Base-by-base conservation (phyloP, 1,140 invertebrate species). In the Contarinia nasturtii region DNA sequence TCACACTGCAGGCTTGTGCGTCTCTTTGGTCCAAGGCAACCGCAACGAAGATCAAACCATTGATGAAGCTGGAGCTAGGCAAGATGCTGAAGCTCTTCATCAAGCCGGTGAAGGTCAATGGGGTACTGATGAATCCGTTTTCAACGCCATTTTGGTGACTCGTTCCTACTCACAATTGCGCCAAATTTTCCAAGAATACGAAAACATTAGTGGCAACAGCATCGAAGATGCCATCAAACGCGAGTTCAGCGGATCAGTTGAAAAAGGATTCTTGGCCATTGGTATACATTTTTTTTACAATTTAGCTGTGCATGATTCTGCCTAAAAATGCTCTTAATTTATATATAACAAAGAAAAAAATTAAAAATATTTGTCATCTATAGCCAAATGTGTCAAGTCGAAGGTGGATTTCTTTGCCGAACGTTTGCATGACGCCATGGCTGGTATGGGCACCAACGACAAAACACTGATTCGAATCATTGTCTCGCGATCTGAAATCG, bases 381-480 rank as follows among this genome's bases (percentile, higher is more conserved):
- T 55, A 88, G 85, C 87, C 1, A 87, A 87, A 67, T 86, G 83
- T 59, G 84, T 86, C 7, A 85, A 85, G 61, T 92, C 87, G 59
- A 84, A 88, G 64, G 84, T 91, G 44, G 82, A 81, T 37, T 96
- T 89, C 67, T 95, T 95, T 69, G 91, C 92, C 45, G 84, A 93
- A 59, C 77, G 84, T 53, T 68, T 96, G 10, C 77, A 94, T 57
- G 77, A 87, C 40, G 79, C 84, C 41, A 92, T 97, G 87, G 81
- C 83, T 52, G 86, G 86, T 36, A 52, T 86, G 54, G 88, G 88
- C 36, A 94, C 88, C 22, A 86, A 86, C 54, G 88, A 94, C 63
- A 81, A 84, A 53, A 85, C 83, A 45, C 67, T 95, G 34, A 92
- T 93, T 53, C 79, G 89, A 55, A 84, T 94, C 49, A 67, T 93